Percentiles rank a stretch among this genome's conserved stretches.
Conservation (phyloP, 2,797 vertebrate species). For the Morus bassanus region DNA sequence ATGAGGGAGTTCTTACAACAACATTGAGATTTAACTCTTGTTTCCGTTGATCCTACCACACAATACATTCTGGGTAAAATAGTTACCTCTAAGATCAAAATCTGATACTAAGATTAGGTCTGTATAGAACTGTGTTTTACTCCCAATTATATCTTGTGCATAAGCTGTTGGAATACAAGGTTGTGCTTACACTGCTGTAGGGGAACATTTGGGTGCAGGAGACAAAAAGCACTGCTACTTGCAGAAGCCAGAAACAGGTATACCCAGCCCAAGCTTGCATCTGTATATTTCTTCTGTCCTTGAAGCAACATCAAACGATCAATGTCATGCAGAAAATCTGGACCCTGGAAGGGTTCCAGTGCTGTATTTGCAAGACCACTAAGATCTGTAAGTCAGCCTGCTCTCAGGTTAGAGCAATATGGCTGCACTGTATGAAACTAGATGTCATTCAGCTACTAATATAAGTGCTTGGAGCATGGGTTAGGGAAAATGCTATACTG, state of each 20-base stretch:
- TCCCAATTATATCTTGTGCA: rapidly evolving
- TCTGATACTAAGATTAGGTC: background rate
- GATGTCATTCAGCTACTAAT: background rate
- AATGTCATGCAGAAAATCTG: background rate
- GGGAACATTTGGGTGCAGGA: background rate
- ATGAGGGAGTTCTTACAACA: background rate
- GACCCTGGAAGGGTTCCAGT: background rate
- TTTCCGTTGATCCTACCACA: background rate
- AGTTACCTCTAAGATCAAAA: background rate
- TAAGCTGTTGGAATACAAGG: background rate
- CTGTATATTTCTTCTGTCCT: background rate
- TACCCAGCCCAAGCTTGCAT: background rate
- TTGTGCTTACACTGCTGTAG: background rate
- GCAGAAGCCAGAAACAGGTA: background rate
- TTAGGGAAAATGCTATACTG: background rate
- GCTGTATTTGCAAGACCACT: background rate
- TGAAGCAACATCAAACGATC: background rate
- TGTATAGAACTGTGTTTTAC: background rate
- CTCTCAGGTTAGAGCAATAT: background rate
- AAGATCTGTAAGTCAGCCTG: background rate
- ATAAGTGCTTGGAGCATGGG: background rate
- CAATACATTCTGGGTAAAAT: background rate
- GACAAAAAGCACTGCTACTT: background rate
- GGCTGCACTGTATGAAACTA: background rate
- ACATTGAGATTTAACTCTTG: background rate